Base-by-base conservation (phyloP, 2,797 vertebrate species). In the Parauchenoglanis ngamensis region DNA sequence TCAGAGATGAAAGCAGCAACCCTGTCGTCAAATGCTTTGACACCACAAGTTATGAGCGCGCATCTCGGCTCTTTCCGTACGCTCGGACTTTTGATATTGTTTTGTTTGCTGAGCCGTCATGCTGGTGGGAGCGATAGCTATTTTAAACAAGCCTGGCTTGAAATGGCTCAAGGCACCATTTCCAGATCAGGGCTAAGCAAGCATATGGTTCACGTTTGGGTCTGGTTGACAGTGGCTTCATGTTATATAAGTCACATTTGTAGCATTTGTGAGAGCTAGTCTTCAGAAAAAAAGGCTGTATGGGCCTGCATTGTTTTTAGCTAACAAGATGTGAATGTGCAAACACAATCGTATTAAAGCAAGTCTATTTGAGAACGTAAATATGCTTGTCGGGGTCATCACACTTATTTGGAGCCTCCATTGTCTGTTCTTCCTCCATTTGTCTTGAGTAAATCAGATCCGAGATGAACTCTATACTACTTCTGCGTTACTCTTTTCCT, bases 1-100 rank as follows among this genome's bases (percentile, higher is more conserved):
- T 88, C 88, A 79, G 73, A 91, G 87, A 91, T 91, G 89, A 91
- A 91, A 91, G 90, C 73, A 84, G 75, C 86, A 85, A 73, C 85
- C 88, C 87, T 78, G 84, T 90, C 85, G 87, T 88, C 89, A 88
- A 88, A 54, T 75, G 31, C 82, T 87, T 82, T 73, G 89, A 87
- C 88, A 63, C 86, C 31, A 68, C 70, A 2, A 63, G 57, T 73
- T 59, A 52, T 21, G 46, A 80, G 77, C 49, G 6, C 31, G n/a
- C 52, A 75, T 73, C 83, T 63, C 28, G 1, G 56, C 61, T 68
- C 63, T 82, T 70, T 40, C 84, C 59, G 81, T 35, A 86, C 21
- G 72, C 85, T 49, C 31, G 15, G 44, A 88, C 68, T 76, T 87
- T 88, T 86, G 68, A 87, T 63, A 70, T 44, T 78, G 84, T 83